A percentile compares a stretch with the other conserved stretches of the same genome.
These are phyloP conservation scores for Cenopis cana DNA, from an alignment of 2,888 invertebrate species.

Conservation along the genomic window DNA sequence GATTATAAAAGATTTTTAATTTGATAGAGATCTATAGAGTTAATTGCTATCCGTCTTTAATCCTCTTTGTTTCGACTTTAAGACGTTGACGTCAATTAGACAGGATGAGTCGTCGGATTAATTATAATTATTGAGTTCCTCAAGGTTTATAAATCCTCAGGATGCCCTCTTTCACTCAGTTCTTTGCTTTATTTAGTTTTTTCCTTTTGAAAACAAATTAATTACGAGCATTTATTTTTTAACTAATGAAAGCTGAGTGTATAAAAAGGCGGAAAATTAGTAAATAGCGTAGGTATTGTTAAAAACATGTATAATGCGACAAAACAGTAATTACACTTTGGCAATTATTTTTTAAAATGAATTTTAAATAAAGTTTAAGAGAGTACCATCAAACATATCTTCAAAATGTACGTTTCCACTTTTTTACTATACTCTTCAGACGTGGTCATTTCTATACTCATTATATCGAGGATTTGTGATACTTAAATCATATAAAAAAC, in stretches of 20 bases:
- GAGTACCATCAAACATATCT: background rate
- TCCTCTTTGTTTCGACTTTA: constrained; percentile 22
- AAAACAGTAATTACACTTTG: too few species aligned
- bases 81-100: constrained; percentile 33
- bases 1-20: constrained; percentile 16
- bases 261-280: too few species aligned
- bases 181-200: background rate
- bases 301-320: too few species aligned
- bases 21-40: constrained; percentile 19
- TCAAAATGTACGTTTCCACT: background rate
- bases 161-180: background rate
- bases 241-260: background rate
- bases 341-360: too few species aligned
- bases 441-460: background rate
- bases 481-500: background rate
- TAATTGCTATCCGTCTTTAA: constrained; percentile 31
- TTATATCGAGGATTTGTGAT: background rate
- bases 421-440: background rate
- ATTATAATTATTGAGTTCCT: constrained; percentile 21
- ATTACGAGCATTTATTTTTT: background rate
- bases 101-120: constrained; percentile 31
- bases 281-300: too few species aligned
- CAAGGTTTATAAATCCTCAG: background rate
- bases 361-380: too few species aligned
- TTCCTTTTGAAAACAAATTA: background rate